phyloP scores from a whole-genome alignment of 2,888 invertebrate species.

The Choristoneura rosaceana region DNA sequence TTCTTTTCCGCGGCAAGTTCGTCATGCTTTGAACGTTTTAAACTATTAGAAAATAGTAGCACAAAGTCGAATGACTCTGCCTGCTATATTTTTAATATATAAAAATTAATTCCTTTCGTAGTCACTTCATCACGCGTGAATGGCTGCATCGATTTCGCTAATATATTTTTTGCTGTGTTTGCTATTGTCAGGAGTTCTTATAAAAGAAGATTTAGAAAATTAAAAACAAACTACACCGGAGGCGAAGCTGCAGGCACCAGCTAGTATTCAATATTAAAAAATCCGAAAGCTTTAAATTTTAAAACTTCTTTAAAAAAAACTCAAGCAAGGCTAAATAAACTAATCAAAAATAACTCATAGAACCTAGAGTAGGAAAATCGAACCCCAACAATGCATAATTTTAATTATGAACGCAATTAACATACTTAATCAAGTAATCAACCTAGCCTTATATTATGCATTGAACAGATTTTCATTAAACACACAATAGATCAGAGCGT shows the following conservation, averaged over 20 bases:
- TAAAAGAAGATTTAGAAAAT: no score
- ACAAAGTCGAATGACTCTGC: neutral
- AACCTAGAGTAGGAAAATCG: conserved; percentile 1
- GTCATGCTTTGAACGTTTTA: conserved; percentile 16
- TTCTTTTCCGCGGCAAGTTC: conserved; percentile 26
- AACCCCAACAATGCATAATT: conserved; percentile 20
- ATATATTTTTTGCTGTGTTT: no score
- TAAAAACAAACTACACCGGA: no score
- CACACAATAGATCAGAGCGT: conserved; percentile 53
- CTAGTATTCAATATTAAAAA: neutral
- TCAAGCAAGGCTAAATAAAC: neutral
- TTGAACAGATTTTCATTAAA: conserved; percentile 58
- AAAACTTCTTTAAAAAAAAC: neutral
- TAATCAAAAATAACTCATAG: neutral
- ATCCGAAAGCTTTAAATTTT: neutral
- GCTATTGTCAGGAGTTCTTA: no score
- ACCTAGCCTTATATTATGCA: conserved; percentile 48
- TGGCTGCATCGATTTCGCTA: no score
- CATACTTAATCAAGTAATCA: conserved; percentile 54
- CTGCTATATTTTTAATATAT: no score
- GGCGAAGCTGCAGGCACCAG: no score
- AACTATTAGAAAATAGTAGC: neutral
- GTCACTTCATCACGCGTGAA: no score
- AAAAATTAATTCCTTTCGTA: no score
- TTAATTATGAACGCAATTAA: conserved; percentile 27